Base-by-base conservation (phyloP, 2,113 vertebrate genomes). In the Ophthalmotilapia sp. region DNA sequence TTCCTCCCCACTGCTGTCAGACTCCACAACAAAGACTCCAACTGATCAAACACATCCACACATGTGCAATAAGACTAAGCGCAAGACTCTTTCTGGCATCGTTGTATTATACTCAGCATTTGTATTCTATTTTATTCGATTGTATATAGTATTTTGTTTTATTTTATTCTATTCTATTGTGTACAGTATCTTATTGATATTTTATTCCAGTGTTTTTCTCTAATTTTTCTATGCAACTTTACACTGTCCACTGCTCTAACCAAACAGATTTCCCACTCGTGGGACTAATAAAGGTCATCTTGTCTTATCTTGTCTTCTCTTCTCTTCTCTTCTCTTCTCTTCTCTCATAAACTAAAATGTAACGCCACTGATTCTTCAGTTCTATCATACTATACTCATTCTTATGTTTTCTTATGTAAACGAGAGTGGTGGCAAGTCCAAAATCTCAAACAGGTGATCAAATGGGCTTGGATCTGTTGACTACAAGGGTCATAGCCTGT, bases 221-320 rank as follows among this genome's bases (percentile, higher is more conserved):
- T 11, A 2, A 53, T 53, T 53, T 11, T 6, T 21, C 51, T 53
- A 3, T 53, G 51, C 51, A 21, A 53, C 51, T 53, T 53, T 21
- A 9, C 9, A 21, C 51, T 53, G 9, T 53, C 19, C 19, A 53
- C 49, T 0, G 3, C 51, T 21, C 3, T 53, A 53, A 53, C 9
- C 10, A 53, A 21, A 21, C 19, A 0, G n/a, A 53, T 53, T 0
- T n/a, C 9, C 49, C 49, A 53, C 49, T 2, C 19, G 3, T 53
- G 49, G 19, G 19, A 53, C 51, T 54, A 53, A 53, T 53, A 53
- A 53, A 53, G 51, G 9, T 47, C 1, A 0, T 47, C 45, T 2
- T 4, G 0, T 15, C 0, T 29, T 29, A 5, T 53, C 19, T 19
- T 6, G 0, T 47, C 45, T 47, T 7, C 0, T 49, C 47, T 47